Base-by-base conservation (phyloP, 2,113 vertebrate genomes). In the Amblyornis subalaris region DNA sequence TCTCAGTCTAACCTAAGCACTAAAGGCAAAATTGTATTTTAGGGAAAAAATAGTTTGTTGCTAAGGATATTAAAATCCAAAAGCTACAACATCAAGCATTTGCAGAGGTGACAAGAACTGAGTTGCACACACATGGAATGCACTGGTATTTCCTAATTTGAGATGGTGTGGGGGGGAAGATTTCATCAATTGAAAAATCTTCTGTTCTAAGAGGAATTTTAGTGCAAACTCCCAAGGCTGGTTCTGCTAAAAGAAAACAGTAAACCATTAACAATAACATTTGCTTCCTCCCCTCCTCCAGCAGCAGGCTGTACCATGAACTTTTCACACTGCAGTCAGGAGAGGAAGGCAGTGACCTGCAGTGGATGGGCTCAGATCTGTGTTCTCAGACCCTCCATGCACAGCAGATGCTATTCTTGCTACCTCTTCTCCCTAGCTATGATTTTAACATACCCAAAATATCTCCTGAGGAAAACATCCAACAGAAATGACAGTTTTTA, bases 341-440 rank as follows among this genome's bases (percentile, higher is more conserved):
- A 76, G 36, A 60, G 53, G 69, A 53, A 79, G 87, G 93, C 95
- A 85, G 79, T 76, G 93, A 94, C 81, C 81, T 91, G 88, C 74
- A 77, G 78, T 0, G 2, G 50, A 50, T 40, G 75, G 51, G 64
- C 72, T 83, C 7, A 8, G 60, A 80, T 44, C 64, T 79, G 47
- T 14, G 24, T 24, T 79, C 91, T 73, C 78, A 93, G 81, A 50
- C 66, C 45, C 81, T 91, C 54, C 38, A 7, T 55, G 66, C 62
- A 89, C 1, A 95, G 85, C 82, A 91, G 74, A 73, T 83, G 89
- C 82, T 94, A 76, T 70, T 93, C 77, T 35, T 89, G 78, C 81
- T 82, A 55, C 58, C 82, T 88, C 51, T 83, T 82, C 74, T 93
- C 85, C 65, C 71, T 62, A 89, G 84, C 42, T 62, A 85, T 62